phyloP scores from a whole-genome alignment of 2,888 invertebrate species.

The Cenopis cana region DNA sequence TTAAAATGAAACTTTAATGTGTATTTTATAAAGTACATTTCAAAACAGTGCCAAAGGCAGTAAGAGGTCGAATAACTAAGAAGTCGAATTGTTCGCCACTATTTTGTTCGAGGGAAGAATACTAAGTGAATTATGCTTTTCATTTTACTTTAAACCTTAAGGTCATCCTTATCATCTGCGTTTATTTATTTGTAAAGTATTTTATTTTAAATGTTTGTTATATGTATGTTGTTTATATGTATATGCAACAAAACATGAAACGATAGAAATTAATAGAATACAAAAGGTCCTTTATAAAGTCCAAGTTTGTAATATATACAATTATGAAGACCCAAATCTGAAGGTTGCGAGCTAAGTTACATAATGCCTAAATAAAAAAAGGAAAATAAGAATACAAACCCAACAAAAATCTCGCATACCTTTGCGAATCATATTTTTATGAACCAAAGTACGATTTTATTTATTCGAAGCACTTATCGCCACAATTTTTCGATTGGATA shows the following conservation, averaged over 20 bases:
- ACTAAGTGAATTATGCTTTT: not conserved
- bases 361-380: not conserved
- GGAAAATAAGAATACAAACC: too few species aligned
- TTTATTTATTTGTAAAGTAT: not conserved
- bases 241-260: not conserved
- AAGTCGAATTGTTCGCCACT: not conserved
- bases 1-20: conserved; percentile 1
- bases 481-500: conserved; percentile 26
- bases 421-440: conserved; percentile 7
- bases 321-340: not conserved
- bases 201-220: too few species aligned
- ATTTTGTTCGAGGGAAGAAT: conserved; percentile 8
- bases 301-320: not conserved
- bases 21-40: conserved; percentile 4
- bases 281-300: not conserved
- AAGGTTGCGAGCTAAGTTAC: not conserved
- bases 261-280: not conserved
- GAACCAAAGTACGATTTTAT: conserved; percentile 21
- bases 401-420: not conserved
- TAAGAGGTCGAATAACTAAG: not conserved
- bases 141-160: not conserved
- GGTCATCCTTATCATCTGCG: not conserved
- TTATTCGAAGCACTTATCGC: conserved; percentile 19
- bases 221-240: too few species aligned
- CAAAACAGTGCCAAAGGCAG: not conserved